phyloP scores from a whole-genome alignment of 2,888 invertebrate species.

The Hoplodrina ambigua region DNA sequence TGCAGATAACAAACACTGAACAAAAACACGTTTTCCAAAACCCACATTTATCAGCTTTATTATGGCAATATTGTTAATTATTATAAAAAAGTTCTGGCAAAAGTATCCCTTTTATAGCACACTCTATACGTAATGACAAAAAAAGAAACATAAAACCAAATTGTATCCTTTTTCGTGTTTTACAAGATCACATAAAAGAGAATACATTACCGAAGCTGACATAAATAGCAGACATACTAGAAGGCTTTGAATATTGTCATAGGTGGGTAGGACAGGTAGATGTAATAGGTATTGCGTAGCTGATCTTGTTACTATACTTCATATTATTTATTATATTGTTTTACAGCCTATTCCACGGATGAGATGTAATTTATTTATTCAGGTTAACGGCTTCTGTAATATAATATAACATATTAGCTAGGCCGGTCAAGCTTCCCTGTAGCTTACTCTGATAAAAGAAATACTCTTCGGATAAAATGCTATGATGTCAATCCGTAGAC shows the following conservation, averaged over 20 bases:
- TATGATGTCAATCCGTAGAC: too few relatives aligned
- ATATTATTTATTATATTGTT: background rate
- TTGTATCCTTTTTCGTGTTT: conserved; percentile 12
- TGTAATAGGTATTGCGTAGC: conserved; percentile 1
- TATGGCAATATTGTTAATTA: too few relatives aligned
- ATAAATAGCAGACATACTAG: conserved; percentile 16
- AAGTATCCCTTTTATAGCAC: background rate
- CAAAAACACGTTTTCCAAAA: too few relatives aligned
- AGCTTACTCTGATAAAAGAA: too few relatives aligned
- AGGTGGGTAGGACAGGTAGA: background rate
- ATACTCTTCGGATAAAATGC: too few relatives aligned
- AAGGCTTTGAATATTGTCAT: background rate
- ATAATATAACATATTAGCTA: too few relatives aligned
- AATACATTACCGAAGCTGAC: conserved; percentile 6
- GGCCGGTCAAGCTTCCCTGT: too few relatives aligned
- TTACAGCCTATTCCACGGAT: background rate
- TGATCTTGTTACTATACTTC: background rate
- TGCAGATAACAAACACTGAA: background rate
- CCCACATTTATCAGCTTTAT: too few relatives aligned
- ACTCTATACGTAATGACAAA: background rate
- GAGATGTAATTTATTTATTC: too few relatives aligned
- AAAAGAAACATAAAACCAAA: conserved; percentile 11
- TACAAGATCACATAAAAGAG: conserved; percentile 22
- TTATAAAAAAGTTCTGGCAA: background rate
- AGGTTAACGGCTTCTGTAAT: too few relatives aligned